Evolutionary conservation across 2,797 vertebrate species (phyloP).

Genomic region (Clarias pachynema): DNA sequence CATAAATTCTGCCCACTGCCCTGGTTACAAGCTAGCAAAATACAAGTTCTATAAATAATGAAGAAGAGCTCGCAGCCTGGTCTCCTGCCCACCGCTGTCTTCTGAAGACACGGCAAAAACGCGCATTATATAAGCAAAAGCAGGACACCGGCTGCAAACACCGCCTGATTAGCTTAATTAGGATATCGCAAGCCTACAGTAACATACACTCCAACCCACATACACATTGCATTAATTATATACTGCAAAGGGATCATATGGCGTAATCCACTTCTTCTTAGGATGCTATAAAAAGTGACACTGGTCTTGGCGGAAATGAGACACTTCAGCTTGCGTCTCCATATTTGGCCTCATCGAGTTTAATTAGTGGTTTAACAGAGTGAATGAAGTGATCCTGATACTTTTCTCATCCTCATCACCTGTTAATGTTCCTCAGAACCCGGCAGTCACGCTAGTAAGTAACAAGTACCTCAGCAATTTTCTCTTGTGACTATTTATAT

Average conservation of each 20-base stretch:
- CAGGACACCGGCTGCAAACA: neutral
- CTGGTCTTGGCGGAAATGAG: neutral
- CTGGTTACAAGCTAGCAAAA: constrained; percentile 37
- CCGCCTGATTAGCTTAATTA: neutral
- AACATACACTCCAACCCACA: neutral
- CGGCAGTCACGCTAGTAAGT: neutral
- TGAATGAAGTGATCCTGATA: neutral
- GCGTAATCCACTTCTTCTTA: neutral
- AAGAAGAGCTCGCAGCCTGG: constrained; percentile 6
- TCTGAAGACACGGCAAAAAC: neutral
- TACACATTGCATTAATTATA: neutral
- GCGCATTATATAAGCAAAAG: neutral
- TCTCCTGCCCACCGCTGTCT: neutral
- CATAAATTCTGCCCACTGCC: constrained; percentile 33
- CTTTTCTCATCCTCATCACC: neutral
- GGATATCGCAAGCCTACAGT: neutral
- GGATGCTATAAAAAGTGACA: neutral
- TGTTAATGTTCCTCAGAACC: neutral
- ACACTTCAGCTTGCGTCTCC: neutral
- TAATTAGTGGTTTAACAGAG: neutral
- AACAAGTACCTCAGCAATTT: neutral
- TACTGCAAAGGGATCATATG: neutral
- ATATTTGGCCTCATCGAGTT: neutral
- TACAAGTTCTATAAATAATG: constrained; percentile 27
- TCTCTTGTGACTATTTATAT: neutral